phyloP scores from a whole-genome alignment of 2,888 invertebrate species.

The Acrocyrtus sp. region DNA sequence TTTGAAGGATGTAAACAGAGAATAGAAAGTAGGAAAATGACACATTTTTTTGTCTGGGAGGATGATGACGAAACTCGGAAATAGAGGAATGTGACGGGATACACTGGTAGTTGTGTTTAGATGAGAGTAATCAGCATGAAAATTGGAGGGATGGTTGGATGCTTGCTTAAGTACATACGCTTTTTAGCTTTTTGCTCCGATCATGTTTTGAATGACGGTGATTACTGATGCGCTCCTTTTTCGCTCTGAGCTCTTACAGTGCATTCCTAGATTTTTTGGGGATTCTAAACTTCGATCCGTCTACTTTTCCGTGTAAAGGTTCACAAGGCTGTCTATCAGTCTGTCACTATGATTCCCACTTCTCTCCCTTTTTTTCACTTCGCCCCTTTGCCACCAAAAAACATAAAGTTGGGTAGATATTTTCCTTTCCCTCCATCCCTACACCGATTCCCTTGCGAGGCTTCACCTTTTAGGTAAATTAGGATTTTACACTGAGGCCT shows the following conservation, averaged over 20 bases:
- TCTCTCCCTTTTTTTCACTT: constrained; percentile 35
- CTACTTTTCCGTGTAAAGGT: constrained; percentile 1
- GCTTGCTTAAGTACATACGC: constrained; percentile 31
- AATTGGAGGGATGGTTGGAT: constrained; percentile 33
- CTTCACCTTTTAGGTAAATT: constrained; percentile 61
- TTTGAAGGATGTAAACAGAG: background rate
- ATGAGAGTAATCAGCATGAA: constrained; percentile 48
- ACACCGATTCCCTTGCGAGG: constrained; percentile 40
- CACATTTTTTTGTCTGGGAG: too few species aligned
- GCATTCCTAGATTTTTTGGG: background rate
- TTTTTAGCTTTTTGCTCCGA: constrained; percentile 11
- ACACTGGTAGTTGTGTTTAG: constrained; percentile 18
- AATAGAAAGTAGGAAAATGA: too few species aligned
- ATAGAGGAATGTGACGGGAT: too few species aligned
- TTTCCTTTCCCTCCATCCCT: too few species aligned
- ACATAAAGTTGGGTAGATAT: background rate
- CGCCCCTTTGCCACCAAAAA: constrained; percentile 18
- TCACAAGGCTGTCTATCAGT: constrained; percentile 25
- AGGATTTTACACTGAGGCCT: constrained; percentile 50
- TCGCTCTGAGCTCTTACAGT: constrained; percentile 6
- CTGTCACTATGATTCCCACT: constrained; percentile 21
- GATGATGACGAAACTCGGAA: too few species aligned
- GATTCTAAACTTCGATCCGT: background rate
- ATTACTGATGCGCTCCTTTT: background rate
- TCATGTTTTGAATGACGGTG: too few species aligned